phyloP scores from a whole-genome alignment of 2,797 vertebrate genomes.

The Coranthus polyacanthus region DNA sequence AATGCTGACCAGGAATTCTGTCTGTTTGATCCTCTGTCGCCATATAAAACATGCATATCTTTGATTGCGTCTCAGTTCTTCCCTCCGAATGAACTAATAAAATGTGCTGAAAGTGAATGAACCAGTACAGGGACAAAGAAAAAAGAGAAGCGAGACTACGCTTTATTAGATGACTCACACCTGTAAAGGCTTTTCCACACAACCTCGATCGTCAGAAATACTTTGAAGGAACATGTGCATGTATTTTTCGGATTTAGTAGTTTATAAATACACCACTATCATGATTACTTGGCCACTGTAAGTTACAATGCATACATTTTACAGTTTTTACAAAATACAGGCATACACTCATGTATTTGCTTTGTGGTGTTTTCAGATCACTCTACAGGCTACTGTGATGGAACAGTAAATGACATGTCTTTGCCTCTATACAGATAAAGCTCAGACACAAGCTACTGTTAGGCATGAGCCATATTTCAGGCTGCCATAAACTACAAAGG shows the following conservation, averaged over 20 bases:
- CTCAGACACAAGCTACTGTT: not conserved
- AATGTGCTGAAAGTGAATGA: slow-evolving; percentile 9
- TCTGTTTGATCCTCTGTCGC: too few species aligned
- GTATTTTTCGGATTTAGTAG: slow-evolving; percentile 20
- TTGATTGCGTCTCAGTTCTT: too few species aligned
- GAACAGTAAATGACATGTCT: not conserved
- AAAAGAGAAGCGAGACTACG: slow-evolving; percentile 13
- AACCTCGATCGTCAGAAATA: slow-evolving; percentile 5
- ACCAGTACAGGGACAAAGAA: not conserved
- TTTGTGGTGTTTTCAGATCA: not conserved
- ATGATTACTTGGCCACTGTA: not conserved
- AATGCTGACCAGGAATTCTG: too few species aligned
- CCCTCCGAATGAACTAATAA: not conserved
- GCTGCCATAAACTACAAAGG: not conserved
- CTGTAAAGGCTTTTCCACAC: slow-evolving; percentile 10
- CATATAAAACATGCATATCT: too few species aligned
- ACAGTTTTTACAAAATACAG: not conserved
- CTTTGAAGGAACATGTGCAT: not conserved
- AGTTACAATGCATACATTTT: too few species aligned
- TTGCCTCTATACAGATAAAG: not conserved
- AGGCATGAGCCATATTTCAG: not conserved
- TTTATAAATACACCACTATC: slow-evolving; percentile 4
- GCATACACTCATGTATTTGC: too few species aligned
- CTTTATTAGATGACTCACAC: slow-evolving; percentile 43
- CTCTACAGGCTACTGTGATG: not conserved